Evolutionary conservation across 2,888 invertebrate species (phyloP), one percentile per base, ranked within the genome.

Genomic region (Cheilosia vernalis): DNA sequence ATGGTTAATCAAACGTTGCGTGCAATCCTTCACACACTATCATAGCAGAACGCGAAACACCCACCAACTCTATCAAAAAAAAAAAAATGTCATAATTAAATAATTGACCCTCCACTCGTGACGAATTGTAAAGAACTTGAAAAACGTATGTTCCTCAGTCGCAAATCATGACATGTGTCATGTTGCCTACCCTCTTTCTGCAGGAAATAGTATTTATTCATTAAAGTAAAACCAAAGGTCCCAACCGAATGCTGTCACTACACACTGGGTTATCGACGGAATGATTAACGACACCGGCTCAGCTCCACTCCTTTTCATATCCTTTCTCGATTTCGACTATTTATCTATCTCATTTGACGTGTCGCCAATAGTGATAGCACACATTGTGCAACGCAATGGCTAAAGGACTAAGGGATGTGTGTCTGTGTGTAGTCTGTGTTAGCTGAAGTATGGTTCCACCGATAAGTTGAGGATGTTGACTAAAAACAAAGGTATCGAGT

Each of bases 371-470:
- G 19, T 42, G 60, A n/a, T 21, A 19, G 27, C 44, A 4, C 37
- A 37, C 13, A 33, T 56, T 69, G 33, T 56, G 56, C 30, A 47
- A 66, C 37, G 40, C 10, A 27, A 42, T 30, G 17, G 30, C 27
- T 6, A 55, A 47, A 33, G 67, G 53, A 33, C n/a, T 61, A 30
- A 49, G 13, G 19, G 9, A 37, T 44, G 19, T 51, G 30, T 47
- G 6, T 40, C 10, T 13, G 42, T 56, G 42, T 30, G 51, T 21
- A 73, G 66, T 72, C 66, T 77, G 77, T 63, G 83, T 78, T 78
- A 83, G 83, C 60, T 83, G 78, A 78, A 77, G 83, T 83, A 78
- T 78, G 67, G 78, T 83, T 83, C 78, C 83, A 83, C 49, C 73
- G 83, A 83, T 83, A 83, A 73, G 27, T 49, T 49, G 55, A 55